Evolutionary conservation across 1,140 invertebrate species (phyloP), one percentile per base, ranked within the genome.

Genomic region (Drosophila kepulauana): DNA sequence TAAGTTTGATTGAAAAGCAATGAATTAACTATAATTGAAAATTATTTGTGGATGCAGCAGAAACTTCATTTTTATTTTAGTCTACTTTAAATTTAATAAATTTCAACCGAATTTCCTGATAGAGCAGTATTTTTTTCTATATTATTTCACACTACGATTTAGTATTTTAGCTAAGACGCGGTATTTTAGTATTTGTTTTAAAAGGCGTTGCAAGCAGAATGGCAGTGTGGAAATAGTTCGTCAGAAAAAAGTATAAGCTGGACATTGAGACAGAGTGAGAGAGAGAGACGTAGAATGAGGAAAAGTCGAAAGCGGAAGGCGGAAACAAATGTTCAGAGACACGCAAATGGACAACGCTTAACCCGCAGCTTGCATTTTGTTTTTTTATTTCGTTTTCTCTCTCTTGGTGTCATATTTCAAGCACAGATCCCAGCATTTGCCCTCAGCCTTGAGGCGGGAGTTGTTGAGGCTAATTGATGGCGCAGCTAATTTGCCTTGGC

Each of bases 301-400:
- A 30, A 35, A 52, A 7, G 3, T 16, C 15, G 25, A 61, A 16
- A 33, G 20, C 33, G 35, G 35, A 38, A 41, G 15, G 28, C 2
- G 48, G 48, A 78, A 69, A 85, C 49, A 69, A 79, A 82, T 79
- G 79, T 54, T 43, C 76, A 79, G 65, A 64, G 82, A 87, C 67
- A 82, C 71, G 82, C 82, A 86, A 86, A 86, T 86, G 82, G 84
- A 82, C 82, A 81, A 51, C 75, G 82, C 75, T 85, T 85, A 86
- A 85, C 66, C 70, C 78, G 35, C 35, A 38, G 35, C 8, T 38
- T 7, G 35, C 56, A 16, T n/a, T 45, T 20, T 20, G 16, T 20
- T 56, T 73, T 73, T 3, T 38, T 52, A 13, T 35, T 52, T n/a
- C 13, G 20, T 11, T 49, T 45, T 20, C 16, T 16, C 30, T 38